phyloP scores from a whole-genome alignment of 2,797 vertebrate species.

The Hoplostethus mediterraneus region DNA sequence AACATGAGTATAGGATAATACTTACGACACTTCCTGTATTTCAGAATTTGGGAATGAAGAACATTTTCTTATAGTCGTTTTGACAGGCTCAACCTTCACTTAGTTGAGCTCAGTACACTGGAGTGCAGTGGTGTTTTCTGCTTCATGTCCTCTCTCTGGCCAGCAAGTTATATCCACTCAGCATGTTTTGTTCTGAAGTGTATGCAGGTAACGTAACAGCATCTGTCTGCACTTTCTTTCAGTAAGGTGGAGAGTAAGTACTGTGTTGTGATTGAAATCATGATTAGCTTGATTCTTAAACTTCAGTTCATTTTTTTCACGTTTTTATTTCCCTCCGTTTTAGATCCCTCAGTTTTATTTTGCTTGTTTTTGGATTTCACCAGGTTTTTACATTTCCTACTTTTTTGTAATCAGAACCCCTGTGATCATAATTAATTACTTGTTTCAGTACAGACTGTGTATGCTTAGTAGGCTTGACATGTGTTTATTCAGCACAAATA shows the following conservation, averaged over 20 bases:
- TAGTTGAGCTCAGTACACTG: conserved; percentile 24
- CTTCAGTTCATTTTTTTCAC: neutral
- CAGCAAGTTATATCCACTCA: conserved; percentile 4
- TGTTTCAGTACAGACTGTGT: neutral
- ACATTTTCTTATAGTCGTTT: neutral
- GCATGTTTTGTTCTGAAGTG: conserved; percentile 66
- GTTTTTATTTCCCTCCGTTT: too few relatives aligned
- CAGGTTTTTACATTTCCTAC: neutral
- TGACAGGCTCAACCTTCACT: conserved; percentile 1
- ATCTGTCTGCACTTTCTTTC: conserved; percentile 6
- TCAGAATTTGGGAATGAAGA: conserved; percentile 25
- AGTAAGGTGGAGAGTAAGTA: neutral
- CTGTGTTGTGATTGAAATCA: neutral
- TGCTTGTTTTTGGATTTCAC: too few relatives aligned
- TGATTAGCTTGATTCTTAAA: neutral
- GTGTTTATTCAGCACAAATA: neutral
- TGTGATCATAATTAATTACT: neutral
- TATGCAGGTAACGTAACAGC: conserved; percentile 70
- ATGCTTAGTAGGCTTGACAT: neutral
- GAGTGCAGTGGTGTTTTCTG: neutral
- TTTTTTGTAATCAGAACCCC: neutral
- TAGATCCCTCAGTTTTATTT: neutral
- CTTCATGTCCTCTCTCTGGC: conserved; percentile 4
- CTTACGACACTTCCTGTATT: conserved; percentile 70
- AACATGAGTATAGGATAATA: conserved; percentile 28